These are phyloP conservation scores for Pseudomyrmex flavicornis DNA, from an alignment of 1,140 invertebrate genomes.

Conservation along the genomic window DNA sequence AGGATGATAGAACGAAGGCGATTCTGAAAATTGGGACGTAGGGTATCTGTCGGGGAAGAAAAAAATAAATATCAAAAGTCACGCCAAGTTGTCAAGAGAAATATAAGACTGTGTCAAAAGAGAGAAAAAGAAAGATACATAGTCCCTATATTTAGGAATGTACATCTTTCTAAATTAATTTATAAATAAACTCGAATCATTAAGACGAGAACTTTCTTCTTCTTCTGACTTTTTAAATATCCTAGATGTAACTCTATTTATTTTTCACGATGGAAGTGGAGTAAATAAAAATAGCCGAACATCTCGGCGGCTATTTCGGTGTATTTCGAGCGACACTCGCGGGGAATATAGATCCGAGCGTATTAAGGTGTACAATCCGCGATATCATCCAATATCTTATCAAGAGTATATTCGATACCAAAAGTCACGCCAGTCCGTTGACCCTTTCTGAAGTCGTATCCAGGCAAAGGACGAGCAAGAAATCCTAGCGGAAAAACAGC, in stretches of 20 bases:
- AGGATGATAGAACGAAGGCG: slow-evolving; percentile 57
- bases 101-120: no score
- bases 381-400: slow-evolving; percentile 35
- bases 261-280: slow-evolving; percentile 1
- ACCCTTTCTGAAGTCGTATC: neutral
- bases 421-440: slow-evolving; percentile 44
- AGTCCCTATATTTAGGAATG: neutral
- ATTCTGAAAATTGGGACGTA: slow-evolving; percentile 78
- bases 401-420: slow-evolving; percentile 38
- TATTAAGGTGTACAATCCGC: neutral
- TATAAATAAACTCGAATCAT: slow-evolving; percentile 17
- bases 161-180: neutral
- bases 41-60: slow-evolving; percentile 24
- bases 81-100: slow-evolving; percentile 20
- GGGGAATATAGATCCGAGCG: neutral
- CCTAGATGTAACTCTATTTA: neutral
- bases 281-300: slow-evolving; percentile 49
- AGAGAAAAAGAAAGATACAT: neutral
- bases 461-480: neutral
- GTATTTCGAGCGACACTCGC: slow-evolving; percentile 4
- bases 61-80: slow-evolving; percentile 43
- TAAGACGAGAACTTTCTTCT: neutral
- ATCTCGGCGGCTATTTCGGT: slow-evolving; percentile 5
- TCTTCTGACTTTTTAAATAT: neutral
- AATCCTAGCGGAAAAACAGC: slow-evolving; percentile 34